These are phyloP conservation scores for Macaria notata DNA, from an alignment of 2,888 invertebrate species.

Conservation along the genomic window DNA sequence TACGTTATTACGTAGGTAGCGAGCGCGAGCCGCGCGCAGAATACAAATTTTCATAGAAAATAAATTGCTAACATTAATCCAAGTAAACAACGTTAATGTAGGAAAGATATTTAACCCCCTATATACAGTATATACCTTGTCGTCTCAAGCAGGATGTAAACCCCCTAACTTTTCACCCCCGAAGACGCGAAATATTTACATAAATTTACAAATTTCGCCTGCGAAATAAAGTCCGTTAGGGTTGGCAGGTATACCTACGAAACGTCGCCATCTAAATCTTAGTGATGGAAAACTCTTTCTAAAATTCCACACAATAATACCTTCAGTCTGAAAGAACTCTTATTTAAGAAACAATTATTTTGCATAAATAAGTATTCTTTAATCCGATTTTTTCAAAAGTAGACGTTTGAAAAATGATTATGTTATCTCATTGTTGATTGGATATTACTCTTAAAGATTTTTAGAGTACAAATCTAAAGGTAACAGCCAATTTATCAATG, in stretches of 20 bases:
- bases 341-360: too few relatives aligned
- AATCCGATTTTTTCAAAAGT: too few relatives aligned
- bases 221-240: constrained; percentile 76
- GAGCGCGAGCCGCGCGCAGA: neutral
- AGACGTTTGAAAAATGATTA: too few relatives aligned
- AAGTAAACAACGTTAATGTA: constrained; percentile 37
- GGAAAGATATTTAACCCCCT: constrained; percentile 36
- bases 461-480: too few relatives aligned
- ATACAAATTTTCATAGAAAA: constrained; percentile 32
- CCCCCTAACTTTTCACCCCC: constrained; percentile 61
- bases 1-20: neutral
- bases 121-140: constrained; percentile 16
- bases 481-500: too few relatives aligned
- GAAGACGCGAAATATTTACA: constrained; percentile 80
- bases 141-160: constrained; percentile 39
- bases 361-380: too few relatives aligned
- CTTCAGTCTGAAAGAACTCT: too few relatives aligned
- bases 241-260: constrained; percentile 34
- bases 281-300: too few relatives aligned
- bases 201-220: constrained; percentile 80
- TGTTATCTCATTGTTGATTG: too few relatives aligned
- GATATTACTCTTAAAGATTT: too few relatives aligned
- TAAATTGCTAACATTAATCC: constrained; percentile 48
- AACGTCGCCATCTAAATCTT: too few relatives aligned
- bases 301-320: too few relatives aligned